A percentile compares a stretch with the other conserved stretches of the same genome.
These are phyloP conservation scores for Macrotus californicus DNA, from an alignment of 2,113 vertebrate genomes.

Conservation along the genomic window DNA sequence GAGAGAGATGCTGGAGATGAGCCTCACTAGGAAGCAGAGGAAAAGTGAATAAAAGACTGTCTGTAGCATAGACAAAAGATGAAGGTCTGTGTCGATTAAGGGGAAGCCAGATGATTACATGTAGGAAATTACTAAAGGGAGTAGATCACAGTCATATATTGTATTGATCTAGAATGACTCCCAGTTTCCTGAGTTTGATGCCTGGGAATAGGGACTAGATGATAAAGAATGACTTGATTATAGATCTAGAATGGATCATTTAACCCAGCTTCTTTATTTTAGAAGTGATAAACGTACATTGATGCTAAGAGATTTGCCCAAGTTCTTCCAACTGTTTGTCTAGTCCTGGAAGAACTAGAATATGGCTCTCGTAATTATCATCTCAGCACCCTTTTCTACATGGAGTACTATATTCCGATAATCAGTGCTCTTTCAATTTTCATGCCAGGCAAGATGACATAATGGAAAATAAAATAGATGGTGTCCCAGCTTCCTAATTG, in stretches of 20 bases:
- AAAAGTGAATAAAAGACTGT: not conserved
- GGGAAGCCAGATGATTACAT: not conserved
- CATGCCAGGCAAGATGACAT: constrained; percentile 21
- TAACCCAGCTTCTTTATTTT: not conserved
- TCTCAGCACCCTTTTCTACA: not conserved
- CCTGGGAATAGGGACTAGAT: not conserved
- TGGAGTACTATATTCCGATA: constrained; percentile 5
- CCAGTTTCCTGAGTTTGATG: not conserved
- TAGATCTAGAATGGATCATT: not conserved
- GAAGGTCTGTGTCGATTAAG: not conserved
- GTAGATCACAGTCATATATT: not conserved
- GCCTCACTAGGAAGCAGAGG: not conserved
- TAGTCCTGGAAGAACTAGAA: not conserved
- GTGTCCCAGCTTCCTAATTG: constrained; percentile 14
- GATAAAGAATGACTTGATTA: not conserved
- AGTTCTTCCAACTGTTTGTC: not conserved
- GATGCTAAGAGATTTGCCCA: not conserved
- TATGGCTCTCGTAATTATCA: not conserved
- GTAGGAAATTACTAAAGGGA: not conserved
- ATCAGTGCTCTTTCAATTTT: not conserved
- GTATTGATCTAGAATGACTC: not conserved
- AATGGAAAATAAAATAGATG: constrained; percentile 42
- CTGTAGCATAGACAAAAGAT: not conserved
- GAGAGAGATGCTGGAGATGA: not conserved
- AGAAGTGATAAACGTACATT: not conserved